Base-by-base conservation (phyloP, 2,888 invertebrate genomes). In the Gymnocheta viridis region DNA sequence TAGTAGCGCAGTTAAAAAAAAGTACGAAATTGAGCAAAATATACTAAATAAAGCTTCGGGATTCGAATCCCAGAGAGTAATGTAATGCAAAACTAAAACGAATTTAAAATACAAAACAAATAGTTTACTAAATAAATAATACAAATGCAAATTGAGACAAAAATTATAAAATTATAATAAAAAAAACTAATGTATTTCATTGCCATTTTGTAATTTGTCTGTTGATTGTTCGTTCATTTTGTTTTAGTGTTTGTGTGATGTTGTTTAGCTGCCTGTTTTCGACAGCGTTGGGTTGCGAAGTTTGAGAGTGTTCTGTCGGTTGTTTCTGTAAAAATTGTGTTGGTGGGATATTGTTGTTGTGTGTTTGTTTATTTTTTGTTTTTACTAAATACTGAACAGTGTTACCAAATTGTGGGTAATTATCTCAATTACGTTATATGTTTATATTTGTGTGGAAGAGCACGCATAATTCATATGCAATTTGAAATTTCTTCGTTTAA, bases 181-280 rank as follows among this genome's bases (percentile, higher is more conserved):
- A 44, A 22, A 19, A 27, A 41, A 14, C n/a, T 38, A 47, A 38
- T 49, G 17, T 35, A 80, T 78, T 81, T 84, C 84, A 84, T 81
- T 84, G 84, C 77, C 84, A 84, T 84, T 84, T 84, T 84, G 66
- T 73, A 56, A 81, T 49, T 67, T 49, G 49, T 69, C 58, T 78
- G 58, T 51, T 74, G 82, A 38, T 49, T 35, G 54, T 54, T 77
- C 27, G 67, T 49, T 47, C 24, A 44, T 7, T 10, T 29, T 44
- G 64, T 49, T 66, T 49, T 58, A 32, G 51, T 67, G 22, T 60
- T 47, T 56, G 67, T 69, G 49, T 44, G 62, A 49, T 73, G 70
- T 56, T 82, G 76, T 70, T 70, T 70, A 44, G 24, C 62, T 41
- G 44, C 27, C 56, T 73, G 41, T 67, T 51, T 74, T 44, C 47